Conservation (phyloP, 2,113 vertebrate species). For the Tetrao urogallus region DNA sequence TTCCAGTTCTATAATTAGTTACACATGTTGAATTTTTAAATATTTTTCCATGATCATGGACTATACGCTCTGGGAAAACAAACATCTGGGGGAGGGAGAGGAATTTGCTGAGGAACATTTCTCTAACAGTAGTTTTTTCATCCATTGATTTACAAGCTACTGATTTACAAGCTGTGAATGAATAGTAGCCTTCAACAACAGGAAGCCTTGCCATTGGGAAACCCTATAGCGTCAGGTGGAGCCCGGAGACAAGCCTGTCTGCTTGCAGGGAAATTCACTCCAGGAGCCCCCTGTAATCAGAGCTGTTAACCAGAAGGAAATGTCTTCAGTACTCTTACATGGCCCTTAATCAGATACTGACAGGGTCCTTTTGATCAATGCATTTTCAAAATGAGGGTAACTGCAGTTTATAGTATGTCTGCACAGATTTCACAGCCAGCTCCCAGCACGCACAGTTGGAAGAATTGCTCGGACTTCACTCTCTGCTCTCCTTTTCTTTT, state of each 20-base stretch:
- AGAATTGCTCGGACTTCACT: slow-evolving; percentile 47
- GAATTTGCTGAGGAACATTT: slow-evolving; percentile 79
- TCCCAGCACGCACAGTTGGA: slow-evolving; percentile 53
- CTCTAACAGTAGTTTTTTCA: slow-evolving; percentile 81
- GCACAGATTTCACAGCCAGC: slow-evolving; percentile 70
- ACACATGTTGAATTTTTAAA: slow-evolving; percentile 73
- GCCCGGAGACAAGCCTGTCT: slow-evolving; percentile 77
- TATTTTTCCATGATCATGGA: slow-evolving; percentile 70
- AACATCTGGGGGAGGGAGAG: slow-evolving; percentile 70
- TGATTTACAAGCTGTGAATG: slow-evolving; percentile 89
- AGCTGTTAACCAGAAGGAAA: slow-evolving; percentile 86
- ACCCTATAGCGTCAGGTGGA: slow-evolving; percentile 79
- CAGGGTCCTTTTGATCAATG: slow-evolving; percentile 82
- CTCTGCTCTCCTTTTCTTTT: slow-evolving; percentile 37
- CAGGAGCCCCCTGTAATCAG: slow-evolving; percentile 82
- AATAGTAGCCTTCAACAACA: slow-evolving; percentile 86
- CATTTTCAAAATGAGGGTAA: slow-evolving; percentile 76
- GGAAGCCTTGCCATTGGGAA: slow-evolving; percentile 82
- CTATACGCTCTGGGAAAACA: slow-evolving; percentile 68
- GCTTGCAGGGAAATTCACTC: slow-evolving; percentile 80
- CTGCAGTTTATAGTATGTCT: slow-evolving; percentile 69
- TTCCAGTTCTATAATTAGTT: slow-evolving; percentile 53
- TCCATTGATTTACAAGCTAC: slow-evolving; percentile 83
- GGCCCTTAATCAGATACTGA: slow-evolving; percentile 85
- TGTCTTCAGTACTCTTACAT: slow-evolving; percentile 85